Evolutionary conservation across 1,140 invertebrate species (phyloP).

Genomic region (Nixonia krombeini): DNA sequence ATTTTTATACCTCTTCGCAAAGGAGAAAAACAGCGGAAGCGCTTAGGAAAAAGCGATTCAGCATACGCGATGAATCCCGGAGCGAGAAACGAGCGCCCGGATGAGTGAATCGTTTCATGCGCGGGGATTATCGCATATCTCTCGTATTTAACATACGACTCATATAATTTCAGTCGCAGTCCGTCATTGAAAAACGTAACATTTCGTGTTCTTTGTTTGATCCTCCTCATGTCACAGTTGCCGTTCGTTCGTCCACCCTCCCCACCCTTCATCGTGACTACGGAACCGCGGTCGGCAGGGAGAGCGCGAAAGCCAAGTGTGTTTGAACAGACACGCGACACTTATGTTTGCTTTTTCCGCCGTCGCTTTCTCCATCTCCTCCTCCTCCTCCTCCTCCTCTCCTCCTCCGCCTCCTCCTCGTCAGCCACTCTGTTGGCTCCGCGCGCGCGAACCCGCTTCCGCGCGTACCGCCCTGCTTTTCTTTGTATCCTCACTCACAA

Average conservation of each 20-base stretch:
- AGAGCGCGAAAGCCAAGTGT: constrained; percentile 45
- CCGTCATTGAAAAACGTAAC: neutral
- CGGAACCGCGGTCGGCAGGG: constrained; percentile 18
- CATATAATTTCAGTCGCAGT: neutral
- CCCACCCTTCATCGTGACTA: constrained; percentile 9
- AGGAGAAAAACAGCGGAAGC: no score
- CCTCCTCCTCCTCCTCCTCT: no score
- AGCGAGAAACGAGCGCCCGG: no score
- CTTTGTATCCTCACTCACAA: constrained; percentile 30
- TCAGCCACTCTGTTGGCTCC: constrained; percentile 2
- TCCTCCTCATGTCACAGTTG: constrained; percentile 9
- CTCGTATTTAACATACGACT: constrained; percentile 1
- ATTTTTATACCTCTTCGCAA: no score
- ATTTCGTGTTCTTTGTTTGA: constrained; percentile 11
- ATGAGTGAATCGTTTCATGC: no score
- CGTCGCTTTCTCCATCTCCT: constrained; percentile 20
- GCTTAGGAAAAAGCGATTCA: no score
- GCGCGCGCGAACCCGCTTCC: neutral
- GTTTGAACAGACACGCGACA: constrained; percentile 65
- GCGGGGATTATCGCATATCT: no score
- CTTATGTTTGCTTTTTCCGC: constrained; percentile 51
- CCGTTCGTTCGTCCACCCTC: neutral
- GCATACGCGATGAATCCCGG: no score
- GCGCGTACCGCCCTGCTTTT: neutral
- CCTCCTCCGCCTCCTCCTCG: constrained; percentile 20